A percentile compares a stretch with the other conserved stretches of the same genome.
Evolutionary conservation across 2,888 invertebrate species (phyloP).

Genomic region (Agrochola litura): DNA sequence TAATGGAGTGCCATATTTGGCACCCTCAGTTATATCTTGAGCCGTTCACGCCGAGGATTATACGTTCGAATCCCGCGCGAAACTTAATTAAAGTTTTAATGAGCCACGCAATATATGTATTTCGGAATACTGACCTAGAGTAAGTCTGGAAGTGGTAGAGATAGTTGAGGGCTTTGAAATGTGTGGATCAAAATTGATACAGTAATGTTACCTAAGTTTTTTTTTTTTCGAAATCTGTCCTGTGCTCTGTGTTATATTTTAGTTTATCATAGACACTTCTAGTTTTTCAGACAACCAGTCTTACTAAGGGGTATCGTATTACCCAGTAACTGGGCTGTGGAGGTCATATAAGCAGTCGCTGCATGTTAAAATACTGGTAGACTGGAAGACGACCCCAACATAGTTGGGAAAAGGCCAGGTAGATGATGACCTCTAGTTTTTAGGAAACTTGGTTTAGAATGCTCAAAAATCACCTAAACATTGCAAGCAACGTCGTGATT

Average conservation of each 20-base stretch:
- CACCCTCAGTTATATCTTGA: constrained; percentile 72
- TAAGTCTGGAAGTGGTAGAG: constrained; percentile 24
- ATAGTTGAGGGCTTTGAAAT: not conserved
- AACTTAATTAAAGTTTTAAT: constrained; percentile 89
- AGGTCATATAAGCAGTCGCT: not conserved
- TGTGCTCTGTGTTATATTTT: too few species aligned
- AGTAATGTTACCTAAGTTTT: not conserved
- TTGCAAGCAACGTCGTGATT: not conserved
- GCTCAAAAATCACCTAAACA: not conserved
- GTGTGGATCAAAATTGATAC: not conserved
- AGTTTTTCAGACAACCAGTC: not conserved
- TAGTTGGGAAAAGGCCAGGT: not conserved
- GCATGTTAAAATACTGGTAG: not conserved
- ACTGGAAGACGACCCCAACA: not conserved
- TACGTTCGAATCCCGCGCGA: constrained; percentile 78
- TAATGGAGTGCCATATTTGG: constrained; percentile 75
- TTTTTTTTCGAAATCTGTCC: not conserved
- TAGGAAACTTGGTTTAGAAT: not conserved
- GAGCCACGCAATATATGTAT: constrained; percentile 78
- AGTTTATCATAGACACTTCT: not conserved
- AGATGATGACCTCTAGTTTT: not conserved
- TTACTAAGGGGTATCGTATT: too few species aligned
- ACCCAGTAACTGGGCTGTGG: not conserved
- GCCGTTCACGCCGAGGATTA: constrained; percentile 69
- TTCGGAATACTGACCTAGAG: constrained; percentile 60